Evolutionary conservation across 2,113 vertebrate genomes (phyloP), one percentile per base, ranked within the genome.

Genomic region (Heliornis fulica): DNA sequence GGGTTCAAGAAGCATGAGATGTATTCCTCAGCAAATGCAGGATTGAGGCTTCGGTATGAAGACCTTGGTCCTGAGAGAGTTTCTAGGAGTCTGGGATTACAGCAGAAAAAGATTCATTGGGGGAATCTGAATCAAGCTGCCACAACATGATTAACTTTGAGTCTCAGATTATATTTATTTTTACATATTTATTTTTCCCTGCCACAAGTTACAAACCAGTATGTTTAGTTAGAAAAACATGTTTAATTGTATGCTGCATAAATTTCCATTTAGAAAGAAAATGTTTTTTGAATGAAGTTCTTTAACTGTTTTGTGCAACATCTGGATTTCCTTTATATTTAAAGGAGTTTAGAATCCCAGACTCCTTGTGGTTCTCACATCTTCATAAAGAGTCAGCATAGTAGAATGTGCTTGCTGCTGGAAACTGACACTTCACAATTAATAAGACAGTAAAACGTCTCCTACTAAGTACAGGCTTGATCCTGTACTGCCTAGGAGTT

Each of bases 171-270:
- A 90, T 65, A 96, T 95, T 96, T 95, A 94, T 96, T 96, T 96
- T 96, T 93, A 70, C 51, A 12, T 94, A 96, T 96, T 97, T 96
- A 92, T 96, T 94, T 97, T 97, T 89, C 93, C 83, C 84, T 94
- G 69, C 91, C 94, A 96, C 96, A 96, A 95, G 94, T 96, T 94
- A 93, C 69, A 94, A 95, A 95, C 88, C 92, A 89, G 83, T 79
- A 93, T 93, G 75, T 95, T 95, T 97, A 96, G 96, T 97, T 96
- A 93, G 75, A 96, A 97, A 95, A 97, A 97, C 94, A 95, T 97
- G 93, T 95, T 95, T 97, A 97, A 96, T 91, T 94, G 91, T 96
- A 88, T 54, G 94, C 74, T 88, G 71, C 83, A 92, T 88, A 90
- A 94, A 94, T 89, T 96, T 66, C 68, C 75, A 95, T 95, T 97